Evolutionary conservation across 2,113 vertebrate genomes (phyloP).

Genomic region (Phrynosoma blainvillii): DNA sequence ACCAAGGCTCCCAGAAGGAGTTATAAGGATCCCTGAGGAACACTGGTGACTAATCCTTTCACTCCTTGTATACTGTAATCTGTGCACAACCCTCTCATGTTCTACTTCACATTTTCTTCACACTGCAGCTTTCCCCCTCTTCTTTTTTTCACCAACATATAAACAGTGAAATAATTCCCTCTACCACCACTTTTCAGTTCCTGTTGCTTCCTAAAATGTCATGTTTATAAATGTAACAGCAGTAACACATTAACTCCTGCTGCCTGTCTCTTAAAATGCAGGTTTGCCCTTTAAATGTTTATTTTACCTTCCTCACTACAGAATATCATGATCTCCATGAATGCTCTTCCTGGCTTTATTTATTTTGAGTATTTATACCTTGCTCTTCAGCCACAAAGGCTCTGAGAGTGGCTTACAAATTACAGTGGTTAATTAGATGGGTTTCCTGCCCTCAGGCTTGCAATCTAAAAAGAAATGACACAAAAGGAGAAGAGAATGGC

Average conservation of each 20-base stretch:
- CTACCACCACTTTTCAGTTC: background rate
- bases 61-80: too few species aligned
- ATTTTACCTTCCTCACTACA: constrained; percentile 46
- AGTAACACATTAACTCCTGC: constrained; percentile 51
- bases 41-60: too few species aligned
- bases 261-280: constrained; percentile 55
- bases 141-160: constrained; percentile 52
- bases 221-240: constrained; percentile 59
- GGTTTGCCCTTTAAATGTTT: constrained; percentile 60
- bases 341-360: constrained; percentile 25
- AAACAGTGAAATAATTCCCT: background rate
- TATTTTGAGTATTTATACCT: too few species aligned
- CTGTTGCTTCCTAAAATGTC: constrained; percentile 49
- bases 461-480: too few species aligned
- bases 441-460: too few species aligned
- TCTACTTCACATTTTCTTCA: constrained; percentile 18
- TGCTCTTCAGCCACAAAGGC: too few species aligned
- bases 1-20: background rate
- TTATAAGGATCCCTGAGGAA: background rate
- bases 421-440: too few species aligned
- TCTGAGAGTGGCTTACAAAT: too few species aligned
- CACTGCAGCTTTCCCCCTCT: constrained; percentile 27
- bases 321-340: constrained; percentile 45
- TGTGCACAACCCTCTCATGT: background rate
- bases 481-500: too few species aligned